phyloP scores from a whole-genome alignment of 2,797 vertebrate species.

The Enteromius fasciolatus region DNA sequence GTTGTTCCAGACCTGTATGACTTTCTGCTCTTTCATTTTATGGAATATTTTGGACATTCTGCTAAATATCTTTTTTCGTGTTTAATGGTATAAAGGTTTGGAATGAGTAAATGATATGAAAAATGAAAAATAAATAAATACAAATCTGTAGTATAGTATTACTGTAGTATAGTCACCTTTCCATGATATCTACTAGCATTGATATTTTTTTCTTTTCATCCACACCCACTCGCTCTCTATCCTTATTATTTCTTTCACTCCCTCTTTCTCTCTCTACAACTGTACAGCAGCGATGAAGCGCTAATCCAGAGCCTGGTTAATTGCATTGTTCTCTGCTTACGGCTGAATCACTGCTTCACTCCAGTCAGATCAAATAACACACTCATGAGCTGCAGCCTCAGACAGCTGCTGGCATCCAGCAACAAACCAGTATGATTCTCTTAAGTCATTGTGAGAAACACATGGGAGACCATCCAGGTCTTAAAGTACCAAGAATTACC shows the following conservation, averaged over 20 bases:
- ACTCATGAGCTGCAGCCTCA: slow-evolving; percentile 28
- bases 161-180: slow-evolving; percentile 11
- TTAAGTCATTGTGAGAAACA: slow-evolving; percentile 1
- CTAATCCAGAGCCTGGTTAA: slow-evolving; percentile 36
- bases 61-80: background rate
- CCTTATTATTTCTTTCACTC: slow-evolving; percentile 1
- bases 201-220: slow-evolving; percentile 13
- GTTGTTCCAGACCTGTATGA: background rate
- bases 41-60: background rate
- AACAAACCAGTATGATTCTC: background rate
- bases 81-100: background rate
- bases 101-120: background rate
- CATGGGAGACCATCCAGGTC: background rate
- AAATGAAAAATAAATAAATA: background rate
- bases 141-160: background rate
- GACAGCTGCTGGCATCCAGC: slow-evolving; percentile 28
- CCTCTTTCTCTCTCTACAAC: background rate
- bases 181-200: slow-evolving; percentile 1
- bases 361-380: slow-evolving; percentile 46
- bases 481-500: background rate
- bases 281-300: slow-evolving; percentile 25
- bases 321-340: slow-evolving; percentile 32
- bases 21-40: background rate
- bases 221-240: slow-evolving; percentile 10
- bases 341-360: slow-evolving; percentile 38